A percentile compares a stretch with the other conserved stretches of the same genome.
Evolutionary conservation across 2,888 invertebrate species (phyloP).

Genomic region (Megalurothrips usitatus): DNA sequence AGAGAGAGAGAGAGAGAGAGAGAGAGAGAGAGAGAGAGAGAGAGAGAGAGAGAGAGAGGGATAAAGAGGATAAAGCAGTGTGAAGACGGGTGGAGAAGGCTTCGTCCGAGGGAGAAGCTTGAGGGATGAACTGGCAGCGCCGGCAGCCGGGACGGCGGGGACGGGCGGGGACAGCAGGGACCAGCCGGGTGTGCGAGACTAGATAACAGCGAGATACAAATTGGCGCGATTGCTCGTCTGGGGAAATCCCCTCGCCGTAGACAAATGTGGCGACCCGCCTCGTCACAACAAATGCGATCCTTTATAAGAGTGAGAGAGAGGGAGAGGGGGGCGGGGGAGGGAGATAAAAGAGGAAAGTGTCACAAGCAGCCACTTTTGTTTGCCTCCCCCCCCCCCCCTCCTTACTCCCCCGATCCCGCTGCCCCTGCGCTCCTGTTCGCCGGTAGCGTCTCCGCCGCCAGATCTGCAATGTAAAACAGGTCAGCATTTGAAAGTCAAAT

Average conservation of each 20-base stretch:
- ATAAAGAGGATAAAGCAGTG: background rate
- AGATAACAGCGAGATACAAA: background rate
- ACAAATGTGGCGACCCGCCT: background rate
- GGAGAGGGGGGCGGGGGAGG: too few relatives aligned
- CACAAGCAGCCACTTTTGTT: too few relatives aligned
- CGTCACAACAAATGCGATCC: too few relatives aligned
- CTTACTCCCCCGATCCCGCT: background rate
- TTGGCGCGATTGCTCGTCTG: constrained; percentile 1
- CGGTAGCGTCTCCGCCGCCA: background rate
- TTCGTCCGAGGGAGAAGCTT: too few relatives aligned
- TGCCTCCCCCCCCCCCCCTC: background rate
- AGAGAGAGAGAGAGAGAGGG: background rate
- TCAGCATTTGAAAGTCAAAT: constrained; percentile 4
- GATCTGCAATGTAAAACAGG: constrained; percentile 10
- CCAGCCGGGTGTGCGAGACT: too few relatives aligned
- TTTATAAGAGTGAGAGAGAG: too few relatives aligned
- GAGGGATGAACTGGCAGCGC: background rate
- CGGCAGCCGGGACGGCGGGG: background rate
- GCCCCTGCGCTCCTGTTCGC: background rate
- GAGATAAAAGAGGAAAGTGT: too few relatives aligned
- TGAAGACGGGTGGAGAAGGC: background rate
- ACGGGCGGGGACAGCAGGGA: too few relatives aligned
- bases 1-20: background rate
- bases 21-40: background rate
- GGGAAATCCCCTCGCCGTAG: background rate